phyloP scores from a whole-genome alignment of 2,797 vertebrate genomes.

The Artibeus jamaicensis region DNA sequence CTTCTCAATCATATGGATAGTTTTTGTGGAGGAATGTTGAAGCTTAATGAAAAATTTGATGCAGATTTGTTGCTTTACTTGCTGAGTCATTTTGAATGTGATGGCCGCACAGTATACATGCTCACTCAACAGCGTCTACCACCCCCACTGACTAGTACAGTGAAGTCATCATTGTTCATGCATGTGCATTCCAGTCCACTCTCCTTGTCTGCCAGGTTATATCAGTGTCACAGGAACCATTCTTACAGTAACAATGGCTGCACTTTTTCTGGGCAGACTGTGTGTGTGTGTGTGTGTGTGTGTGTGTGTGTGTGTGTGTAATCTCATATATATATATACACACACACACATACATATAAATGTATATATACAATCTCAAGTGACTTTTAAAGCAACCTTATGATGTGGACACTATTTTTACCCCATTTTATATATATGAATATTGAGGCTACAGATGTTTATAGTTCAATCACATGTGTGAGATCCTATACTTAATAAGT shows the following conservation, averaged over 20 bases:
- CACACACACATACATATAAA: too few species aligned
- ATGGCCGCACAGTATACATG: not conserved
- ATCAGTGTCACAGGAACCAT: not conserved
- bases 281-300: too few species aligned
- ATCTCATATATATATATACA: too few species aligned
- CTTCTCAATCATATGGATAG: not conserved
- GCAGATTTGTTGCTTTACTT: not conserved
- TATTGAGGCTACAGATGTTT: not conserved
- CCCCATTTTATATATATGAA: constrained; percentile 9
- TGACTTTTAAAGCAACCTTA: not conserved
- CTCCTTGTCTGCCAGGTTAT: not conserved
- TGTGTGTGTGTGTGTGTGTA: too few species aligned
- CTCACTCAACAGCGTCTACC: not conserved
- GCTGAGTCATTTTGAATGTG: not conserved
- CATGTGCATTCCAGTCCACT: not conserved
- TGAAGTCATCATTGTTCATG: not conserved
- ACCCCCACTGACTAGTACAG: not conserved
- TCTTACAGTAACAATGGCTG: not conserved
- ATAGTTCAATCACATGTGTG: not conserved
- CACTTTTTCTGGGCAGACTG: not conserved
- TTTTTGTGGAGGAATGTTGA: not conserved
- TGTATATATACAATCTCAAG: not conserved
- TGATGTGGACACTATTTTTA: not conserved
- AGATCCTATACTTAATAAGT: not conserved
- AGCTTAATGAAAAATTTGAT: not conserved